Evolutionary conservation across 2,113 vertebrate species (phyloP), one percentile per base, ranked within the genome.

Genomic region (Mobula birostris): DNA sequence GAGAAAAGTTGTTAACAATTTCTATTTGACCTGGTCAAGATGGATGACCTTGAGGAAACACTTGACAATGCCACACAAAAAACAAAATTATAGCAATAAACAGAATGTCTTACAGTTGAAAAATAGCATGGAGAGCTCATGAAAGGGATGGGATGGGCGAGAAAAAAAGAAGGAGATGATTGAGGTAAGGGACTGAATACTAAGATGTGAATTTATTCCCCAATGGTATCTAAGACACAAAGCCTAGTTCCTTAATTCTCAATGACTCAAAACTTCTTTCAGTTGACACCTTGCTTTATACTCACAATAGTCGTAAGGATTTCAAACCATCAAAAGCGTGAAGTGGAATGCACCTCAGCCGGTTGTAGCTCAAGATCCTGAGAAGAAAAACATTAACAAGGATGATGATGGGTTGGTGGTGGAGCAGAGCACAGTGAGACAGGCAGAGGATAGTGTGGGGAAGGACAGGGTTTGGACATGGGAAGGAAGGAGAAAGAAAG

Each of bases 331-430:
- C 95, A 94, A 99, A 99, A 7, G 99, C 98, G 0, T 98, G 98
- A 94, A 97, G 95, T 0, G 98, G 98, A 94, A 99, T 97, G 96
- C 99, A 99, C 5, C 97, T 97, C 21, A 99, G 98, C 94, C 98
- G 96, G 95, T 99, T 99, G 95, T 99, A 99, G 95, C 99, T 99
- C 96, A 99, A 96, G 96, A 99, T 99, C 94, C 99, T 98, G 95
- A 0, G 4, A 96, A 68, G 94, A 95, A 0, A 83, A 94, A 78
- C 19, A 66, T 61, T 36, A 72, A 61, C 12, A 94, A 63, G 19
- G 40, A 66, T 19, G 85, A 90, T 36, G 12, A 61, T 14, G 21
- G 24, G 27, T 61, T 14, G 6, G 85, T 21, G 72, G 21, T 74
- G 72, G 17, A 74, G 21, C 19, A 74, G 72, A 74, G 72, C 2